Base-by-base conservation (phyloP, 2,797 vertebrate genomes). In the Acanthurus tractus region DNA sequence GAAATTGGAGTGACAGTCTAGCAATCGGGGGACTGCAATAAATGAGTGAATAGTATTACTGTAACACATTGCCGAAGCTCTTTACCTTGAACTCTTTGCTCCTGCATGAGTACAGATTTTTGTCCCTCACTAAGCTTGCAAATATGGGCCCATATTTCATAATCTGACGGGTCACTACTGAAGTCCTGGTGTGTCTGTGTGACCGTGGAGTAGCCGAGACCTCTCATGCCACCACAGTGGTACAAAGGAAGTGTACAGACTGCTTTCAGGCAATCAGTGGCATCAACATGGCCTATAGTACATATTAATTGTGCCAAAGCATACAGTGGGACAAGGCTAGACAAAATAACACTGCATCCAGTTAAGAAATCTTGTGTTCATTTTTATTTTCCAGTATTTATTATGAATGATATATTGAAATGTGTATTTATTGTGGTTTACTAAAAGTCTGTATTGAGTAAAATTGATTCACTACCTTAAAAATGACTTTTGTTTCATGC, bases 401-500 rank as follows among this genome's bases (percentile, higher is more conserved):
- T 97, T 96, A 96, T 95, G 95, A 96, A 97, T 97, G 95, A 97
- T 95, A 96, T 96, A 96, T 93, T 95, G 91, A 96, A 96, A 96
- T 87, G 95, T 98, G 96, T 98, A 98, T 98, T 98, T 98, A 98
- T 98, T 97, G 98, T 98, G 96, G 94, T 96, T 97, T 97, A 91
- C 89, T 94, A 91, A 94, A 94, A 85, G 92, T 97, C 96, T 96
- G 96, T 97, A 97, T 95, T 95, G 93, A 92, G 91, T 94, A 96
- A 48, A 48, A 92, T 96, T 94, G 86, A 93, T 95, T 97, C 96
- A 95, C 94, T 96, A 95, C 97, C 91, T 96, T 96, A 95, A 94
- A 94, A 7, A 76, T 86, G 85, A 95, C 89, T 94, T 96, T 95
- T 78, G 85, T 94, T 92, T 86, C 68, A 89, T 92, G 91, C 88